These are phyloP conservation scores for Gila robusta DNA, from an alignment of 2,797 vertebrate species.

Conservation along the genomic window DNA sequence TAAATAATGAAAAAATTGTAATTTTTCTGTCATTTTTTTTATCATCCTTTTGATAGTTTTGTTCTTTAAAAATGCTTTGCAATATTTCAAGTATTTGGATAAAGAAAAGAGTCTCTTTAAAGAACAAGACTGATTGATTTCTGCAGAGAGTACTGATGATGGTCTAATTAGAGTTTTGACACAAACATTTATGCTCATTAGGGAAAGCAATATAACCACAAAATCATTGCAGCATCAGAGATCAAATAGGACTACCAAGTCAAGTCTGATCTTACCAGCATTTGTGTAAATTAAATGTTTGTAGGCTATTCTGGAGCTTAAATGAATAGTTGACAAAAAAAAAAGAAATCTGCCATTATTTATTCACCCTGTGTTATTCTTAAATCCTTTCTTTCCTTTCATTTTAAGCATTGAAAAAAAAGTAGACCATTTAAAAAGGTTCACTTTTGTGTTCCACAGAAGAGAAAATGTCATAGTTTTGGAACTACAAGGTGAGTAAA, in stretches of 20 bases:
- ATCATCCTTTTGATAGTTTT: slow-evolving; percentile 3
- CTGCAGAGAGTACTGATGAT: slow-evolving; percentile 10
- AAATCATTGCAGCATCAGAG: slow-evolving; percentile 1
- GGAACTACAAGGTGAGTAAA: neutral
- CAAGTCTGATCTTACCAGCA: slow-evolving; percentile 4
- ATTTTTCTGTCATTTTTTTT: neutral
- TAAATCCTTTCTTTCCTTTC: neutral
- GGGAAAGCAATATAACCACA: slow-evolving; percentile 8
- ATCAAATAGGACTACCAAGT: slow-evolving; percentile 6
- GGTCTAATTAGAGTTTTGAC: slow-evolving; percentile 41
- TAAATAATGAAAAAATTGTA: neutral
- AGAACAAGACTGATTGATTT: slow-evolving; percentile 32
- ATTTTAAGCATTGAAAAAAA: neutral
- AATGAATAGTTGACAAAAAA: neutral
- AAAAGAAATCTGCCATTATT: neutral
- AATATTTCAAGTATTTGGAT: slow-evolving; percentile 11
- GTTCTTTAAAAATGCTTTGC: neutral
- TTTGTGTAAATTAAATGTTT: neutral
- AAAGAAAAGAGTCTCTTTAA: slow-evolving; percentile 11
- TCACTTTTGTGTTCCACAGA: neutral
- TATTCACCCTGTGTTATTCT: neutral
- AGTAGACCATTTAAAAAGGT: neutral
- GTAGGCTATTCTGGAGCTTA: neutral
- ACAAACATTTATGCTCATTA: slow-evolving; percentile 42
- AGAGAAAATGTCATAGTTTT: neutral